Conservation (phyloP, 2,888 invertebrate genomes). For the Scaptomyza reducta region DNA sequence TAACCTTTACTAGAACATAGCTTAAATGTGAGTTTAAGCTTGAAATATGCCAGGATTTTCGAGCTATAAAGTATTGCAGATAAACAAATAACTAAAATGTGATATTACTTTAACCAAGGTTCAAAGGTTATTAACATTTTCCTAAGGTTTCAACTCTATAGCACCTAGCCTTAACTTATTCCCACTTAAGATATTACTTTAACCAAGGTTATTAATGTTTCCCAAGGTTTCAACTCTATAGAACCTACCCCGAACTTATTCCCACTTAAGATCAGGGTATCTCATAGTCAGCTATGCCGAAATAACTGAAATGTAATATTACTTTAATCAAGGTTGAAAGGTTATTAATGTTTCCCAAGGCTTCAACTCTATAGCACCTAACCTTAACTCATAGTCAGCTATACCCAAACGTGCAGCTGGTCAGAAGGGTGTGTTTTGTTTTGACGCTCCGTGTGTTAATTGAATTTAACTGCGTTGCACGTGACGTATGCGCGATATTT, state of each 20-base stretch:
- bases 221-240: no score
- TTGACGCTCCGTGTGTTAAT: conserved; percentile 54
- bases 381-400: not conserved
- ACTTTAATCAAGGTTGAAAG: no score
- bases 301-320: no score
- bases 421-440: not conserved
- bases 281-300: not conserved
- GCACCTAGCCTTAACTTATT: not conserved
- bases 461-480: conserved; percentile 51
- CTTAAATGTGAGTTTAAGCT: not conserved
- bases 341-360: no score
- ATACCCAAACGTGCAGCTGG: conserved; percentile 11
- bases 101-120: no score
- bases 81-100: no score
- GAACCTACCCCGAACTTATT: not conserved
- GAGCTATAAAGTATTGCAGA: no score
- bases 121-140: no score
- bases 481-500: conserved; percentile 70
- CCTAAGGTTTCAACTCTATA: no score
- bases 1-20: no score
- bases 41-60: not conserved
- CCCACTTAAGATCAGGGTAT: not conserved
- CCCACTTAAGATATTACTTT: not conserved
- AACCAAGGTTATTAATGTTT: no score
- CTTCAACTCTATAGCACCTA: no score